A percentile compares a stretch with the other conserved stretches of the same genome.
Conservation (phyloP, 2,888 invertebrate genomes). For the Molanna angustata region DNA sequence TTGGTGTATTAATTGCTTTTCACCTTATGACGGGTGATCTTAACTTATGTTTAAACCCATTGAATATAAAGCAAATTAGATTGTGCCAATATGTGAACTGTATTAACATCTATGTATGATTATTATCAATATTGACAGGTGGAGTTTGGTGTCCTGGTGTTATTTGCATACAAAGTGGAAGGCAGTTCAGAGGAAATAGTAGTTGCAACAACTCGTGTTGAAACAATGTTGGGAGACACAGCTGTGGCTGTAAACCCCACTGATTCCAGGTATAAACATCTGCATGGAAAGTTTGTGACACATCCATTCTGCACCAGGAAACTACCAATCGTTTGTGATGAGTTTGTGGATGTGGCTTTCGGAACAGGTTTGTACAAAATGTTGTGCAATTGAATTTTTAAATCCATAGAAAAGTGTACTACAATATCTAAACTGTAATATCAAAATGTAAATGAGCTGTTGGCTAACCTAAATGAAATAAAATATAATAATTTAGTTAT, state of each 20-base stretch:
- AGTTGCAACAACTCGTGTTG: constrained; percentile 96
- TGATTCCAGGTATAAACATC: constrained; percentile 77
- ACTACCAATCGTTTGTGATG: constrained; percentile 87
- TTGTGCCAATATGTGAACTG: no score
- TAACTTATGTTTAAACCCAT: no score
- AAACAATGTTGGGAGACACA: constrained; percentile 97
- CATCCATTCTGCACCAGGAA: constrained; percentile 87
- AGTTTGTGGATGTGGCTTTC: constrained; percentile 92
- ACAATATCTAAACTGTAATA: no score
- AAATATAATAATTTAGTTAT: no score
- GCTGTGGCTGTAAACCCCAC: constrained; percentile 98
- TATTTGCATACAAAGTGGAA: constrained; percentile 87
- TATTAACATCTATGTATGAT: no score
- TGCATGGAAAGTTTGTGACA: constrained; percentile 76
- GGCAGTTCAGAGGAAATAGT: constrained; percentile 74
- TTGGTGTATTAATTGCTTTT: no score
- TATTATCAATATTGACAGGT: constrained; percentile 49
- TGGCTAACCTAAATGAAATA: no score
- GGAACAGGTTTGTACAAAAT: constrained; percentile 82
- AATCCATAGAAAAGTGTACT: no score
- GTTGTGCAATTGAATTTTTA: not conserved
- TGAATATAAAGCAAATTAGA: no score
- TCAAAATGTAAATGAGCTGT: no score
- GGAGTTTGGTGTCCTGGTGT: constrained; percentile 89
- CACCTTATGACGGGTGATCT: no score